Conservation (phyloP, 2,888 invertebrate species). For the Agriopis leucophaearia region DNA sequence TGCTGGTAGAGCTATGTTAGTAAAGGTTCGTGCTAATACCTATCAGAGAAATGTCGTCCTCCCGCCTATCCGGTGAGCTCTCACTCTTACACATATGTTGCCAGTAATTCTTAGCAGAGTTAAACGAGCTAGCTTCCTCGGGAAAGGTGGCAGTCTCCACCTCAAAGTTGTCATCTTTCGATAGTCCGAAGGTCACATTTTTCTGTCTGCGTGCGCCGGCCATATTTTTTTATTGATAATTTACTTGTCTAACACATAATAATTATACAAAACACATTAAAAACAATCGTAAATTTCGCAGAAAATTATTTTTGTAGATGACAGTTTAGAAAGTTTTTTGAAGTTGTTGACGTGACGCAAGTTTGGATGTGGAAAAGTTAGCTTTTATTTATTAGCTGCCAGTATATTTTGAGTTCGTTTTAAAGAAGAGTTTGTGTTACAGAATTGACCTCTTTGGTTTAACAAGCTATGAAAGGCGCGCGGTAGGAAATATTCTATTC, state of each 20-base stretch:
- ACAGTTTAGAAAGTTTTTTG: slow-evolving; percentile 38
- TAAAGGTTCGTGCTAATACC: slow-evolving; percentile 30
- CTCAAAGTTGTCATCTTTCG: slow-evolving; percentile 71
- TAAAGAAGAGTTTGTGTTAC: background rate
- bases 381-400: slow-evolving; percentile 10
- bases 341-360: slow-evolving; percentile 44
- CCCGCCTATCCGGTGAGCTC: slow-evolving; percentile 46
- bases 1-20: too few species aligned
- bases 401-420: slow-evolving; percentile 5
- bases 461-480: too few species aligned
- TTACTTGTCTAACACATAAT: slow-evolving; percentile 42
- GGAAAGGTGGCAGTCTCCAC: slow-evolving; percentile 54
- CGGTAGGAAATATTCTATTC: too few species aligned
- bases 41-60: slow-evolving; percentile 56
- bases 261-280: slow-evolving; percentile 48
- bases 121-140: slow-evolving; percentile 68
- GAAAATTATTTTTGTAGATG: slow-evolving; percentile 51
- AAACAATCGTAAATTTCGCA: slow-evolving; percentile 60
- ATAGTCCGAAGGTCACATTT: slow-evolving; percentile 73
- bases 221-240: slow-evolving; percentile 52
- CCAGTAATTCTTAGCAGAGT: slow-evolving; percentile 75
- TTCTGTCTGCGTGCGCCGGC: slow-evolving; percentile 63
- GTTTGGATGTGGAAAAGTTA: slow-evolving; percentile 36
- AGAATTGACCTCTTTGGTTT: background rate
- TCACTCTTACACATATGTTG: slow-evolving; percentile 60